Conservation (phyloP, 1,140 invertebrate genomes). For the Bradysia coprophila region DNA sequence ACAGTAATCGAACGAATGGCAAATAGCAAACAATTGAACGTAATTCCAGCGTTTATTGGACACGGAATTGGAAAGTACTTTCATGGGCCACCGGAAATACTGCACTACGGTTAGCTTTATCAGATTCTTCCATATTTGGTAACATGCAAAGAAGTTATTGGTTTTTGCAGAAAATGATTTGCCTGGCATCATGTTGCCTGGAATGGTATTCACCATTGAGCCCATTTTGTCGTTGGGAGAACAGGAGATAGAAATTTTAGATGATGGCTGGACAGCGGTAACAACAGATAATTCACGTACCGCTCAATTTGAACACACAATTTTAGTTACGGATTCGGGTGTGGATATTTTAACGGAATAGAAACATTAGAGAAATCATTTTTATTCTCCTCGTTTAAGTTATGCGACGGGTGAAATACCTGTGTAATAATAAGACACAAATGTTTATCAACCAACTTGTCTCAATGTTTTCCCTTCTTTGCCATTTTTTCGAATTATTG, state of each 20-base stretch:
- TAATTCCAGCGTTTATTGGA: conserved; percentile 67
- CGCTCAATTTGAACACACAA: conserved; percentile 84
- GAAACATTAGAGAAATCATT: too few species aligned
- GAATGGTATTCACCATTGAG: conserved; percentile 91
- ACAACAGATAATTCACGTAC: conserved; percentile 58
- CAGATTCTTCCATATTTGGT: not conserved
- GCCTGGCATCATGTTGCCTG: conserved; percentile 56
- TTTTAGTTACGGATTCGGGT: conserved; percentile 60
- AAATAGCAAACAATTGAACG: conserved; percentile 35
- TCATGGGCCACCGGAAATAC: conserved; percentile 80
- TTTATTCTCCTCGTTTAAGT: too few species aligned
- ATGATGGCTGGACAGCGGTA: conserved; percentile 78
- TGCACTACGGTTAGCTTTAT: conserved; percentile 40
- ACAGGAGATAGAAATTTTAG: conserved; percentile 42
- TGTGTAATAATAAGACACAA: too few species aligned
- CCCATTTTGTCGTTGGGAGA: conserved; percentile 66
- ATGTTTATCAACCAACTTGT: too few species aligned
- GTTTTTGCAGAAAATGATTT: conserved; percentile 39
- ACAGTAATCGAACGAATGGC: conserved; percentile 43
- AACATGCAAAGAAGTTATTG: not conserved
- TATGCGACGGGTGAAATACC: too few species aligned
- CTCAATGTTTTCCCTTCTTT: too few species aligned
- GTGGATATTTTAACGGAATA: conserved; percentile 47
- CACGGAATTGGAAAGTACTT: conserved; percentile 89
- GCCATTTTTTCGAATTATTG: too few species aligned